Percentiles rank a stretch among this genome's conserved stretches.
Conservation (phyloP, 2,113 vertebrate genomes). For the Hepsetus odoe region DNA sequence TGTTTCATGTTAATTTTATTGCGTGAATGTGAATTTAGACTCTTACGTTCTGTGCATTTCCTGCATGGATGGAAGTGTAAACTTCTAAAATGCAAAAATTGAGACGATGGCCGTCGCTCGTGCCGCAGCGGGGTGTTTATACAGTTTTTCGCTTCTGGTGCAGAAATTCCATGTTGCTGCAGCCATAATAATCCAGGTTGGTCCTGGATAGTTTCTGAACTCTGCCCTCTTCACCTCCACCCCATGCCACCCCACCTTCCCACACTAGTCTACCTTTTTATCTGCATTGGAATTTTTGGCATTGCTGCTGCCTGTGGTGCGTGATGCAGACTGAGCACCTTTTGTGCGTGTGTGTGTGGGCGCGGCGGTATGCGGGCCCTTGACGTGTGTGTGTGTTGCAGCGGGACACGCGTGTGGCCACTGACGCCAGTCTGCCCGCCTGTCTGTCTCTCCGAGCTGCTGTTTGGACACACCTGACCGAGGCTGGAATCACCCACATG, state of each 20-base stretch:
- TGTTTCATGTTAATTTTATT: too few species aligned
- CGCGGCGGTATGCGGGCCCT: slow-evolving; percentile 72
- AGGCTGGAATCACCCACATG: slow-evolving; percentile 55
- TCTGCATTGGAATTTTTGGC: slow-evolving; percentile 77
- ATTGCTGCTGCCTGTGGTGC: slow-evolving; percentile 79
- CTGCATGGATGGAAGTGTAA: background rate
- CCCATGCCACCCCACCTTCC: slow-evolving; percentile 18
- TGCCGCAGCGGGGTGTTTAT: background rate
- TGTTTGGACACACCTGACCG: slow-evolving; percentile 74
- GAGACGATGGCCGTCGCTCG: too few species aligned
- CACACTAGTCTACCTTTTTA: slow-evolving; percentile 64
- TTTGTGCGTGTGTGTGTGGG: slow-evolving; percentile 76
- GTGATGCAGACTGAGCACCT: slow-evolving; percentile 77
- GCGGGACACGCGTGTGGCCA: slow-evolving; percentile 76
- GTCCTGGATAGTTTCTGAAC: slow-evolving; percentile 21
- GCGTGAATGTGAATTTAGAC: too few species aligned
- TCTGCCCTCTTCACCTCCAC: slow-evolving; percentile 40
- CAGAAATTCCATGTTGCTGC: background rate
- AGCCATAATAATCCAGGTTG: background rate
- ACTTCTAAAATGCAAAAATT: background rate
- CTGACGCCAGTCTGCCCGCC: slow-evolving; percentile 75
- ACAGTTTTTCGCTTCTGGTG: too few species aligned
- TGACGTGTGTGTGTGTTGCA: slow-evolving; percentile 68
- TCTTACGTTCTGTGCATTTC: background rate
- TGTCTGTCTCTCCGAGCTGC: slow-evolving; percentile 58